Evolutionary conservation across 23 tunicate species (phyloP).

Genomic region (Trididemnum miniatum): DNA sequence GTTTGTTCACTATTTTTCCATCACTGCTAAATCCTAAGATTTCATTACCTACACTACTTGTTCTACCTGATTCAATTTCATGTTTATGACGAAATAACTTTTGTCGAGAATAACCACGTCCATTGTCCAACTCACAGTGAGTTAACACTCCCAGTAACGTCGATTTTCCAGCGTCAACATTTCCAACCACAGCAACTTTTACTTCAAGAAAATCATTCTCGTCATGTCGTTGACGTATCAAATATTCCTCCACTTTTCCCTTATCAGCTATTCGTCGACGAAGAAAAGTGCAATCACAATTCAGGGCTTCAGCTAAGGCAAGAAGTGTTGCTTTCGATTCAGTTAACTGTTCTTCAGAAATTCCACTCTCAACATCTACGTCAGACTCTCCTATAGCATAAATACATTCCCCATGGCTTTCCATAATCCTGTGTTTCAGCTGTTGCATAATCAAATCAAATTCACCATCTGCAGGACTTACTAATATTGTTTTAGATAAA

Average conservation of each 20-base stretch:
- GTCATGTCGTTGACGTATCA: slow-evolving; percentile 65
- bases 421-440: slow-evolving; percentile 44
- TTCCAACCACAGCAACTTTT: slow-evolving; percentile 99
- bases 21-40: slow-evolving; percentile 91
- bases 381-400: slow-evolving; percentile 85
- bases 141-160: slow-evolving; percentile 95
- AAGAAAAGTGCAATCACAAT: slow-evolving; percentile 85
- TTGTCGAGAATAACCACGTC: slow-evolving; percentile 95
- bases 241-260: slow-evolving; percentile 76
- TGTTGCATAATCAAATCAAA: slow-evolving; percentile 66
- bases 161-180: slow-evolving; percentile 99
- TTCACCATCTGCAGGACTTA: slow-evolving; percentile 85
- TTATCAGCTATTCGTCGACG: slow-evolving; percentile 57
- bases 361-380: slow-evolving; percentile 75
- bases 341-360: slow-evolving; percentile 69
- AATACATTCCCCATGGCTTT: slow-evolving; percentile 93
- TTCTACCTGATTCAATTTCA: slow-evolving; percentile 97
- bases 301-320: slow-evolving; percentile 61
- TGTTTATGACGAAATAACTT: slow-evolving; percentile 98
- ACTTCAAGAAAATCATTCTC: slow-evolving; percentile 93
- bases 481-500: slow-evolving; percentile 35
- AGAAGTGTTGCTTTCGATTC: slow-evolving; percentile 61
- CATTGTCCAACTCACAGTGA: slow-evolving; percentile 98
- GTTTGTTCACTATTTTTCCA: slow-evolving; percentile 77
- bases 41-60: slow-evolving; percentile 99